phyloP scores from a whole-genome alignment of 2,113 vertebrate species.

The Dipodomys stephensi region DNA sequence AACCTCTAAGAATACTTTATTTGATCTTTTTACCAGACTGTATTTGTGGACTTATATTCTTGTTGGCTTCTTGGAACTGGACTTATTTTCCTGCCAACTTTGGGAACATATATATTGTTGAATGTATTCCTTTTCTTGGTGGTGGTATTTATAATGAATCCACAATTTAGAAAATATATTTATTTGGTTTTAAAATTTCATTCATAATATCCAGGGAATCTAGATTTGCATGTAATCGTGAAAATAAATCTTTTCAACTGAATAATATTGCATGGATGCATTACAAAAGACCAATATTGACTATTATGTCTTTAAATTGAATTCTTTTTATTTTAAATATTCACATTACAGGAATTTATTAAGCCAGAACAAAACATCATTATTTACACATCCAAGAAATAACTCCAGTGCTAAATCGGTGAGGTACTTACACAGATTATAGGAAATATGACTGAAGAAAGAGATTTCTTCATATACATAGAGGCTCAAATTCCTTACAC shows the following conservation, averaged over 20 bases:
- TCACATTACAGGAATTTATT: slow-evolving; percentile 87
- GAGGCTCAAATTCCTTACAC: slow-evolving; percentile 77
- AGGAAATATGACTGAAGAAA: slow-evolving; percentile 76
- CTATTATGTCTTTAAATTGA: slow-evolving; percentile 78
- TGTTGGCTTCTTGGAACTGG: neutral
- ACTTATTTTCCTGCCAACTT: neutral
- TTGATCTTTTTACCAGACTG: neutral
- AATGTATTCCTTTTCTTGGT: neutral
- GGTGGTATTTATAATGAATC: neutral
- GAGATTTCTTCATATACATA: slow-evolving; percentile 72
- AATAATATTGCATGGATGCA: slow-evolving; percentile 47
- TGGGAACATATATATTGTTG: neutral
- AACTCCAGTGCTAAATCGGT: slow-evolving; percentile 83
- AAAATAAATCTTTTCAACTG: slow-evolving; percentile 7
- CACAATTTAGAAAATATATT: slow-evolving; percentile 26
- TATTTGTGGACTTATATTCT: neutral
- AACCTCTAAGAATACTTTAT: neutral
- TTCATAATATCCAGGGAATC: neutral
- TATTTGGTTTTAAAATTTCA: slow-evolving; percentile 57
- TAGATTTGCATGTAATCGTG: slow-evolving; percentile 14
- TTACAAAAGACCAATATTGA: slow-evolving; percentile 79
- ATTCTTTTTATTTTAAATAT: slow-evolving; percentile 90
- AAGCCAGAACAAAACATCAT: slow-evolving; percentile 83
- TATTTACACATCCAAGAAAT: slow-evolving; percentile 86
- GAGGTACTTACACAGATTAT: slow-evolving; percentile 78